Percentiles rank a stretch among this genome's conserved stretches.
Evolutionary conservation across 1,140 invertebrate genomes (phyloP).

Genomic region (Onthophagus taurus): DNA sequence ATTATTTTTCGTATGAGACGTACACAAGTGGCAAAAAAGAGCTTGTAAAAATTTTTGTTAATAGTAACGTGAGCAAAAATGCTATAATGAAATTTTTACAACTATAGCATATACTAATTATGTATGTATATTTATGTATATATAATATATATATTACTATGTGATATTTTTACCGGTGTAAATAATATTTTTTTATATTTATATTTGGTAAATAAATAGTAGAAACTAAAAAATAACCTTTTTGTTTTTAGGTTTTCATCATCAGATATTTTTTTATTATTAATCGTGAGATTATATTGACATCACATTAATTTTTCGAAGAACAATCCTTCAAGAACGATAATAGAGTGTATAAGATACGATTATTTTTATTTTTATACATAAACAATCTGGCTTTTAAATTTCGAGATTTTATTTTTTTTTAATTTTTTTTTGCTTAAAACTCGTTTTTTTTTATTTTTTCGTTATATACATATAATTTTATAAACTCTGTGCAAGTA

Average conservation of each 20-base stretch:
- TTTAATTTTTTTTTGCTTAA: conserved; percentile 23
- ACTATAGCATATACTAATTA: conserved; percentile 21
- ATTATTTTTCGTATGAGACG: conserved; percentile 4
- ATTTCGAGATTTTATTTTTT: conserved; percentile 32
- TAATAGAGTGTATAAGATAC: conserved; percentile 36
- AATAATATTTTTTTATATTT: conserved; percentile 28
- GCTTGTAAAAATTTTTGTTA: conserved; percentile 5
- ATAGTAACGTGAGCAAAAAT: conserved; percentile 30
- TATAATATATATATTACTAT: conserved; percentile 9
- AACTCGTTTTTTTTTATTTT: conserved; percentile 26
- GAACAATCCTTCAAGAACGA: conserved; percentile 27
- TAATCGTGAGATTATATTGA: conserved; percentile 36
- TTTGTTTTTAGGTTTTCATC: too few species aligned
- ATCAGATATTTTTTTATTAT: conserved; percentile 26
- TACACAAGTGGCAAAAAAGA: conserved; percentile 6
- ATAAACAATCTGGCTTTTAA: conserved; percentile 36
- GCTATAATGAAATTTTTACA: conserved; percentile 28
- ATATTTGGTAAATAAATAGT: conserved; percentile 32
- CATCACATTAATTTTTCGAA: conserved; percentile 39
- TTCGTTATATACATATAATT: conserved; percentile 38
- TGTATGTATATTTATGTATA: too few species aligned
- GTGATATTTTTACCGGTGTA: conserved; percentile 20
- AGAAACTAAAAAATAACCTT: conserved; percentile 26
- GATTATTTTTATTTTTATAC: conserved; percentile 35
- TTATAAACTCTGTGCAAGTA: conserved; percentile 30